A percentile compares a stretch with the other conserved stretches of the same genome.
phyloP scores from a whole-genome alignment of 2,888 invertebrate genomes.

The Sphaeridia pumilis region DNA sequence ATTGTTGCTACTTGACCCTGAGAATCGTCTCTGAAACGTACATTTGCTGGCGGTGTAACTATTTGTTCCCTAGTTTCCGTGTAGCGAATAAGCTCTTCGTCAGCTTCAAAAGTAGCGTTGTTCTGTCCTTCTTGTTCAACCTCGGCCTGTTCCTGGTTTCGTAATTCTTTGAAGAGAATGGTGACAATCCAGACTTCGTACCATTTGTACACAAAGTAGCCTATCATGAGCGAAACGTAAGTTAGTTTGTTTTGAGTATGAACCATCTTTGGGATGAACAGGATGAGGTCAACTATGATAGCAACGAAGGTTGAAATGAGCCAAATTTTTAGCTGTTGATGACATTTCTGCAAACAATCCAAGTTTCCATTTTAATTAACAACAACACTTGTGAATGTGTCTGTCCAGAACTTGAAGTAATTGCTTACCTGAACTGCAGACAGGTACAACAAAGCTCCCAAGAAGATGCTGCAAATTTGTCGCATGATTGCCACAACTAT shows the following conservation, averaged over 20 bases:
- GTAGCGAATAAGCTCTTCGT: background rate
- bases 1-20: background rate
- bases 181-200: constrained; percentile 33
- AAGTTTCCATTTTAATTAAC: too few species aligned
- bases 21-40: background rate
- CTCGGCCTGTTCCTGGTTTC: constrained; percentile 1
- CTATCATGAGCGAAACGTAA: constrained; percentile 20
- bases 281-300: constrained; percentile 11
- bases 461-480: constrained; percentile 10
- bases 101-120: background rate
- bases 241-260: constrained; percentile 17
- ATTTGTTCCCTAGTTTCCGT: background rate
- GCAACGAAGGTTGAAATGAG: constrained; percentile 13
- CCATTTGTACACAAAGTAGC: constrained; percentile 31
- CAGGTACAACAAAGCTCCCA: constrained; percentile 10
- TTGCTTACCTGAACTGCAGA: constrained; percentile 6
- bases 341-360: constrained; percentile 20
- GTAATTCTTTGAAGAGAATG: constrained; percentile 12
- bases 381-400: too few species aligned
- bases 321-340: constrained; percentile 16
- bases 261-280: constrained; percentile 17
- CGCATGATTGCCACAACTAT: constrained; percentile 12
- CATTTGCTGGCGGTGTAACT: background rate
- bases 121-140: background rate
- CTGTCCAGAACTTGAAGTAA: too few species aligned